Conservation (phyloP, 2,888 invertebrate genomes). For the Esperia sulphurella region DNA sequence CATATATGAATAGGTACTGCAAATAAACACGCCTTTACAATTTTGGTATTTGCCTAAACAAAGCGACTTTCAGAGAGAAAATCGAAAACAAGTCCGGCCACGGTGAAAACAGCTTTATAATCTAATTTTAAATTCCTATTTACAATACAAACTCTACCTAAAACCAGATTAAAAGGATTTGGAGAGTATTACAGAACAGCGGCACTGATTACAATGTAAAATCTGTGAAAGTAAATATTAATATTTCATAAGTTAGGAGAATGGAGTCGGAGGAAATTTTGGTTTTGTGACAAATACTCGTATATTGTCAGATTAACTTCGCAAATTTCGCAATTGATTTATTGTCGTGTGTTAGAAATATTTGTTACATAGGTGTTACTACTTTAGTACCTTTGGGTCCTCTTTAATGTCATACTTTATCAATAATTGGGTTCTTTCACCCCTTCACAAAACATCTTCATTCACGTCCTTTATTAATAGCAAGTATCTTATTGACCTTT, state of each 20-base stretch:
- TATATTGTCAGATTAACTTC: not conserved
- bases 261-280: not conserved
- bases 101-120: not conserved
- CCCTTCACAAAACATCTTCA: too few species aligned
- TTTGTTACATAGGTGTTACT: too few species aligned
- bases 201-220: slow-evolving; percentile 33
- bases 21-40: not conserved
- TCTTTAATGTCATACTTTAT: too few species aligned
- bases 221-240: slow-evolving; percentile 24
- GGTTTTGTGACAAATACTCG: not conserved
- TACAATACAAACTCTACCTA: slow-evolving; percentile 31
- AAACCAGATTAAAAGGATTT: slow-evolving; percentile 40
- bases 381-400: too few species aligned
- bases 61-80: not conserved
- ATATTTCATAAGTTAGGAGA: not conserved
- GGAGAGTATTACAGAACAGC: slow-evolving; percentile 28
- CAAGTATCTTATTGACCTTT: too few species aligned
- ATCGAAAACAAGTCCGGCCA: not conserved
- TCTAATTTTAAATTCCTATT: slow-evolving; percentile 30
- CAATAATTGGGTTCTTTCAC: too few species aligned
- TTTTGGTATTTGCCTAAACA: not conserved
- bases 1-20: not conserved
- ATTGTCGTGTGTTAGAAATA: not conserved
- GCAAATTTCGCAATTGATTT: not conserved
- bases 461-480: too few species aligned